Percentiles rank a stretch among this genome's conserved stretches.
Evolutionary conservation across 2,113 vertebrate genomes (phyloP).

Genomic region (Asarcornis scutulata): DNA sequence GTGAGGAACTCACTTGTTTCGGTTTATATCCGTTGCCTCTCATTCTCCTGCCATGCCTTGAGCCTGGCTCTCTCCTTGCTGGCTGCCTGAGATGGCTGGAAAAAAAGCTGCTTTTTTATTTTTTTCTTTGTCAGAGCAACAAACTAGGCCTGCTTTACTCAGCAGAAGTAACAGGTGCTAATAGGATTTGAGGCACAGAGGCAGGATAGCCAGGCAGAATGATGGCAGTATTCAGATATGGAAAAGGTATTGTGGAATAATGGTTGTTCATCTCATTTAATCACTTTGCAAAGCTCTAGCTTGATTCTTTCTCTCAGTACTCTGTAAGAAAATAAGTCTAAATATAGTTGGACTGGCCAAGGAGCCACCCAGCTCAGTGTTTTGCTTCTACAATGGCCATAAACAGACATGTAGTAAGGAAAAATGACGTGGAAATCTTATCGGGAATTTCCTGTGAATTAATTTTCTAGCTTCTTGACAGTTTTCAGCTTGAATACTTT

Average conservation of each 20-base stretch:
- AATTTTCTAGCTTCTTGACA: neutral
- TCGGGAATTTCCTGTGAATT: neutral
- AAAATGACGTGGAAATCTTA: neutral
- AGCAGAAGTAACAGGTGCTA: neutral
- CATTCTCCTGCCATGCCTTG: neutral
- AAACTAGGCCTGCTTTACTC: neutral
- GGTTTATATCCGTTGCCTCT: rapidly evolving
- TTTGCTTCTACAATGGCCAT: neutral
- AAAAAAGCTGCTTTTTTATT: neutral
- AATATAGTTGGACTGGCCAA: neutral
- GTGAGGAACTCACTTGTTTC: neutral
- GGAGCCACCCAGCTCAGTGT: neutral
- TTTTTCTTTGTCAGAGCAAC: neutral
- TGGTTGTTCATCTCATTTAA: neutral
- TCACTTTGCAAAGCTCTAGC: neutral
- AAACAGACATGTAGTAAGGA: neutral
- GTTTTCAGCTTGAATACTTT: neutral
- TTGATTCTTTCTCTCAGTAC: neutral
- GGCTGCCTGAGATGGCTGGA: neutral
- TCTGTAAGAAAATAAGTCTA: neutral
- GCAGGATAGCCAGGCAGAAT: neutral
- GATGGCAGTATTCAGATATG: neutral
- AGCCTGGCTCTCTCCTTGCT: rapidly evolving
- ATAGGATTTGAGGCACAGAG: neutral
- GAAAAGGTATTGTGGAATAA: neutral